These are phyloP conservation scores for Mohoua ochrocephala DNA, from an alignment of 2,113 vertebrate genomes.

Conservation along the genomic window DNA sequence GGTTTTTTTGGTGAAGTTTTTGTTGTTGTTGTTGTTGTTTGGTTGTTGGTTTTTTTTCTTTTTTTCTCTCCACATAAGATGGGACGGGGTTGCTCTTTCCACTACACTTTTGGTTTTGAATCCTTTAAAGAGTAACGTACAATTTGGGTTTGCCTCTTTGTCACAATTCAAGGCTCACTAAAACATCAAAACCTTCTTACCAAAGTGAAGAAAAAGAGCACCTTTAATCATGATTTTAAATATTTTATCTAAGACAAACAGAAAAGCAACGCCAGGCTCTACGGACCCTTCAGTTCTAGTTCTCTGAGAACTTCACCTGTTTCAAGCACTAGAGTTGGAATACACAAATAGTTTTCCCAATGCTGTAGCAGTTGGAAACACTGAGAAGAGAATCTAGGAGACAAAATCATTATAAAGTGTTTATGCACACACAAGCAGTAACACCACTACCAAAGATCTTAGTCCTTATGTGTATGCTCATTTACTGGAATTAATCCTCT, in stretches of 20 bases:
- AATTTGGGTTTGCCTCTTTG: not conserved
- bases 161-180: not conserved
- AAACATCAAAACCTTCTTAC: not conserved
- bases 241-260: too few relatives aligned
- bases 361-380: not conserved
- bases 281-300: accelerated
- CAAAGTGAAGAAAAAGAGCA: not conserved
- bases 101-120: not conserved
- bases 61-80: accelerated
- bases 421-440: not conserved
- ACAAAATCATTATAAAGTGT: not conserved
- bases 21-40: too few relatives aligned
- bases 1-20: too few relatives aligned
- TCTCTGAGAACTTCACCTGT: not conserved
- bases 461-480: not conserved
- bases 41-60: too few relatives aligned
- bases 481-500: not conserved
- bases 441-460: not conserved
- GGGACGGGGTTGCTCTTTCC: not conserved
- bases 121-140: accelerated
- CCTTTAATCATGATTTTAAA: not conserved
- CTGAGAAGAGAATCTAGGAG: not conserved
- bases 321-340: not conserved
- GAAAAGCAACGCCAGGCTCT: not conserved
- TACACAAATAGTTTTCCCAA: not conserved